phyloP scores from a whole-genome alignment of 2,797 vertebrate species.

The Syndactyla subalaris region DNA sequence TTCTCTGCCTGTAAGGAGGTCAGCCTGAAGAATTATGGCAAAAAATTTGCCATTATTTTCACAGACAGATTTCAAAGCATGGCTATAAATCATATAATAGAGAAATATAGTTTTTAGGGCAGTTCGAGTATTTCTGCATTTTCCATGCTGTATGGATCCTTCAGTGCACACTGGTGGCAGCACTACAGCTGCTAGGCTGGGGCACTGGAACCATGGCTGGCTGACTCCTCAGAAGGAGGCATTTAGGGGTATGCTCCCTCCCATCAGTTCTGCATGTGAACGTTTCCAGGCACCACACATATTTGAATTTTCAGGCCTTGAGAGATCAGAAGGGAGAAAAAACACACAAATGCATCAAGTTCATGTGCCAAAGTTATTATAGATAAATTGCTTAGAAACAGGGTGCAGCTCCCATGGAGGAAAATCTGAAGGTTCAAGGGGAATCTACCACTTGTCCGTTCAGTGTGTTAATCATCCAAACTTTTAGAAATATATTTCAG shows the following conservation, averaged over 20 bases:
- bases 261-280: rapidly evolving
- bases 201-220: background rate
- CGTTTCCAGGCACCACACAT: rapidly evolving
- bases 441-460: background rate
- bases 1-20: background rate
- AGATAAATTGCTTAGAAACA: background rate
- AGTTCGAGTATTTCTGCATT: background rate
- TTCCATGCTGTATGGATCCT: rapidly evolving
- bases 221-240: rapidly evolving
- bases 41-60: background rate
- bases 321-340: background rate
- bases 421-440: background rate
- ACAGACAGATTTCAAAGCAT: background rate
- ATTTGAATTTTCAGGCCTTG: background rate
- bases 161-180: background rate
- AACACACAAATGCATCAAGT: background rate
- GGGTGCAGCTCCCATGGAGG: background rate
- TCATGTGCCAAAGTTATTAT: background rate
- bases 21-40: background rate
- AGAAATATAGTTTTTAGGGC: background rate
- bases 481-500: constrained; percentile 11
- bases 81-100: background rate
- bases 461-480: constrained; percentile 1
- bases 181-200: rapidly evolving
- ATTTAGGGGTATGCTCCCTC: rapidly evolving